These are phyloP conservation scores for Drosophila limbata DNA, from an alignment of 2,888 invertebrate genomes.

Conservation along the genomic window DNA sequence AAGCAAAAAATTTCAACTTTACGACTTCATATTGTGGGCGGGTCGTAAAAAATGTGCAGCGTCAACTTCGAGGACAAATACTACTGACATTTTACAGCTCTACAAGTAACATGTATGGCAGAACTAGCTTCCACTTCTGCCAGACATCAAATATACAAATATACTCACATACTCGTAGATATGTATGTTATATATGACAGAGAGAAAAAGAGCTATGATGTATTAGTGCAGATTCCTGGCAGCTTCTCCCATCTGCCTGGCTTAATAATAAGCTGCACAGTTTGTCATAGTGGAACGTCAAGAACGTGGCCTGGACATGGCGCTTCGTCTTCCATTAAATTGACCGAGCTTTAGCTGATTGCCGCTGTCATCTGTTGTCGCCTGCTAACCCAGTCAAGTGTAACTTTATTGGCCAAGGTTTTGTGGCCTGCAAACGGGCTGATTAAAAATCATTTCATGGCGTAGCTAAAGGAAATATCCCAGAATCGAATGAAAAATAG, in stretches of 20 bases:
- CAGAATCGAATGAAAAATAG: neutral
- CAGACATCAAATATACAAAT: conserved; percentile 55
- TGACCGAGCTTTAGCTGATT: conserved; percentile 50
- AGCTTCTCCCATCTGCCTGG: conserved; percentile 28
- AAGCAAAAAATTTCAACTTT: conserved; percentile 76
- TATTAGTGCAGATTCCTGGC: conserved; percentile 40
- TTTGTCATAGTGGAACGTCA: conserved; percentile 60
- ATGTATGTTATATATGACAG: neutral
- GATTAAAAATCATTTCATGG: conserved; percentile 49
- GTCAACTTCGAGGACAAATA: conserved; percentile 59
- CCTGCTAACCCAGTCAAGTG: conserved; percentile 56
- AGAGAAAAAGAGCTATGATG: conserved; percentile 42
- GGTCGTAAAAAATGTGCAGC: conserved; percentile 77
- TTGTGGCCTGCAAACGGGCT: conserved; percentile 73
- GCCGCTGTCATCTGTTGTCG: conserved; percentile 41
- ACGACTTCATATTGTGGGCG: conserved; percentile 81
- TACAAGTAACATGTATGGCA: conserved; percentile 56
- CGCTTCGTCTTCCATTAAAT: conserved; percentile 49
- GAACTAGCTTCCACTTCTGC: conserved; percentile 68
- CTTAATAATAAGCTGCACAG: conserved; percentile 66
- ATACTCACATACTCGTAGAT: conserved; percentile 3
- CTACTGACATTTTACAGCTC: conserved; percentile 48
- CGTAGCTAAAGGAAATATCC: neutral
- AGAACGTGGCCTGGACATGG: conserved; percentile 53
- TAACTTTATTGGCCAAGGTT: conserved; percentile 64